Evolutionary conservation across 92 coral and sea anemone species (phyloP).

Genomic region (Porites lobata): DNA sequence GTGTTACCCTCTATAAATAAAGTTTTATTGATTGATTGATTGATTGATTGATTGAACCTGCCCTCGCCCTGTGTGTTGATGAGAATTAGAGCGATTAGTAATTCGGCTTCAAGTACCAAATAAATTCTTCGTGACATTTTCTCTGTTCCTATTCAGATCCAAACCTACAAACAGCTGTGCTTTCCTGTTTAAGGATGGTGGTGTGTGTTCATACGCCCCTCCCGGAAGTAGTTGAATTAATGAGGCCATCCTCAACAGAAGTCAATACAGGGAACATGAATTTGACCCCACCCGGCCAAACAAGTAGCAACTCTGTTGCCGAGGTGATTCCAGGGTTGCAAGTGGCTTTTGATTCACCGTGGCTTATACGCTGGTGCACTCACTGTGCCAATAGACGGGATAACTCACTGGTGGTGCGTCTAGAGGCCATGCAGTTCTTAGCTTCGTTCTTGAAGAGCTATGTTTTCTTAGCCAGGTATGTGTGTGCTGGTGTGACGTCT

Average conservation of each 20-base stretch:
- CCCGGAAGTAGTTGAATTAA: constrained; percentile 78
- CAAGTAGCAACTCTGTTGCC: neutral
- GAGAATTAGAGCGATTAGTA: no score
- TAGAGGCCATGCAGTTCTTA: constrained; percentile 90
- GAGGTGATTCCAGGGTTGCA: constrained; percentile 13
- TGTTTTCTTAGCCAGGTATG: constrained; percentile 79
- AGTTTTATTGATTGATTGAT: no score
- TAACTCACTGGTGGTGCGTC: constrained; percentile 76
- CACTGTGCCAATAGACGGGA: constrained; percentile 50
- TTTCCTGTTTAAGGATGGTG: constrained; percentile 92
- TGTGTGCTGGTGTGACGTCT: no score
- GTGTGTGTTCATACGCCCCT: constrained; percentile 94
- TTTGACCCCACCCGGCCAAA: neutral
- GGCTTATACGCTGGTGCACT: constrained; percentile 75
- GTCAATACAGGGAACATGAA: constrained; percentile 1
- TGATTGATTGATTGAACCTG: no score
- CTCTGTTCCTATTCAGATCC: constrained; percentile 57
- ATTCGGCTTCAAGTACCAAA: no score
- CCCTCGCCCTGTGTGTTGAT: no score
- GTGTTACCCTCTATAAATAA: no score
- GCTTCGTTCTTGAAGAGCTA: constrained; percentile 92
- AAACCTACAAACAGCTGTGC: constrained; percentile 73
- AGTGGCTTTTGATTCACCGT: constrained; percentile 57
- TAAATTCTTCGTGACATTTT: no score
- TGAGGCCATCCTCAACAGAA: constrained; percentile 59